These are phyloP conservation scores for Emydoidea blandingii DNA, from an alignment of 2,797 vertebrate species.

Conservation along the genomic window DNA sequence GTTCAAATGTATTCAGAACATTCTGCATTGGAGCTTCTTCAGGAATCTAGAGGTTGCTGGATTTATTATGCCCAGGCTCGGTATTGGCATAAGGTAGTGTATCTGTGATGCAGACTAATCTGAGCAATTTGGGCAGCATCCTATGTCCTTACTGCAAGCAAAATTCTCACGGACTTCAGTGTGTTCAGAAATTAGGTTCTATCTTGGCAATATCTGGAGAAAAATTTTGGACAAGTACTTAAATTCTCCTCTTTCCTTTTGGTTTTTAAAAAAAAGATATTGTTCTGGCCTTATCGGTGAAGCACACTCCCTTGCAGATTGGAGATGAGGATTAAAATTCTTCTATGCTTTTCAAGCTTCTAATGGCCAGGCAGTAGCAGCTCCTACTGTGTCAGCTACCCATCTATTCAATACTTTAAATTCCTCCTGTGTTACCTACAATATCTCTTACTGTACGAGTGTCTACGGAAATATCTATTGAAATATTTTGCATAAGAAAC, in stretches of 20 bases:
- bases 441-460: not conserved
- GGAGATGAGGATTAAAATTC: not conserved
- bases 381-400: not conserved
- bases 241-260: not conserved
- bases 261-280: not conserved
- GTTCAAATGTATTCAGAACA: not conserved
- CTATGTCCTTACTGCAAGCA: not conserved
- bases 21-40: not conserved
- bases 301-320: not conserved
- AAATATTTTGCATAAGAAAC: not conserved
- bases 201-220: not conserved
- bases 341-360: not conserved
- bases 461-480: not conserved
- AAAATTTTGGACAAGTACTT: not conserved
- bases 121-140: not conserved
- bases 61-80: not conserved
- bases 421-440: not conserved
- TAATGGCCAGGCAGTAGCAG: not conserved
- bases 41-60: not conserved
- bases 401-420: not conserved
- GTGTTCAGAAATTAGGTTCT: not conserved
- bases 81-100: not conserved
- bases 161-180: not conserved
- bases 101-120: not conserved
- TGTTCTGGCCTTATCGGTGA: accelerated